Conservation (phyloP, 37 sponge, comb jelly and placozoan genomes). For the Haliclona indistincta region DNA sequence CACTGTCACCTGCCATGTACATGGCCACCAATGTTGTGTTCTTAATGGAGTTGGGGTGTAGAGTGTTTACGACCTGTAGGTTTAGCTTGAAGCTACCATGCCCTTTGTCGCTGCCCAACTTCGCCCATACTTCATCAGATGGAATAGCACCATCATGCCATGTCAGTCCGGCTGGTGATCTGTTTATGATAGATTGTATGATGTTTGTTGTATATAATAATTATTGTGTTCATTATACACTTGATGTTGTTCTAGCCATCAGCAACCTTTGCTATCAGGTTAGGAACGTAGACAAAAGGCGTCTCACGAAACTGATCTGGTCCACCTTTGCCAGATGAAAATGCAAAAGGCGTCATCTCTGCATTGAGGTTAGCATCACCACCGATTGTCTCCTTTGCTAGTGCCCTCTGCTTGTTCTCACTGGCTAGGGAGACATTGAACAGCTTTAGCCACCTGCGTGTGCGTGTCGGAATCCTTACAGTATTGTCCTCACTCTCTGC, state of each 20-base stretch:
- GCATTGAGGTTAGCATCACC: neutral
- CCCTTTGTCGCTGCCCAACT: too few relatives aligned
- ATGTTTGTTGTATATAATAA: too few relatives aligned
- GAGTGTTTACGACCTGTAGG: slow-evolving; percentile 24
- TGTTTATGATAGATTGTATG: neutral
- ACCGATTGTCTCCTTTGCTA: neutral
- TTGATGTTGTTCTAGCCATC: neutral
- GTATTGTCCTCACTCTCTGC: neutral
- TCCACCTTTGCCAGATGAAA: slow-evolving; percentile 1
- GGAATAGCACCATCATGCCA: slow-evolving; percentile 51
- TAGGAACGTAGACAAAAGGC: slow-evolving; percentile 35
- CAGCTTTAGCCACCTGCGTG: slow-evolving; percentile 35
- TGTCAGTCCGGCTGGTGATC: slow-evolving; percentile 16
- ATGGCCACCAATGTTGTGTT: slow-evolving; percentile 7
- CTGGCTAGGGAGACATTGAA: slow-evolving; percentile 13
- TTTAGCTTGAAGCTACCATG: slow-evolving; percentile 29
- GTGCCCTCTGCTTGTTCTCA: slow-evolving; percentile 15
- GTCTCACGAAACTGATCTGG: slow-evolving; percentile 6
- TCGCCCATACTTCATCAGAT: slow-evolving; percentile 24
- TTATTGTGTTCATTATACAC: too few relatives aligned
- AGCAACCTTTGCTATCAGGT: neutral
- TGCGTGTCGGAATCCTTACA: neutral
- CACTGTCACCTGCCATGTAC: slow-evolving; percentile 32
- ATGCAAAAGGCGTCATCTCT: slow-evolving; percentile 20
- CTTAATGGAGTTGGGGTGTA: too few relatives aligned